Conservation (phyloP, 2,113 vertebrate genomes). For the Trematocara unimaculatum region DNA sequence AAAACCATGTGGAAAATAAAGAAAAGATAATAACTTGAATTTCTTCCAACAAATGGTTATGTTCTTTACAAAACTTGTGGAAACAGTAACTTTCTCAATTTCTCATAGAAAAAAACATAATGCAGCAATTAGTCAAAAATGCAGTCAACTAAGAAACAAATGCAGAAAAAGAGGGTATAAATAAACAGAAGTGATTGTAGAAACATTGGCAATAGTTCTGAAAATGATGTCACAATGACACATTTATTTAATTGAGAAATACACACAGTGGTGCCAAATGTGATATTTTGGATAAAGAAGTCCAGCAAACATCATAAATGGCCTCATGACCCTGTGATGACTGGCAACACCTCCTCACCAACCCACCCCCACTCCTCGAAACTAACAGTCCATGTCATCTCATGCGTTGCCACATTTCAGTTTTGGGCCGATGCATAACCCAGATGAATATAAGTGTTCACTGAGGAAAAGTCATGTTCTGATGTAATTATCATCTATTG, state of each 20-base stretch:
- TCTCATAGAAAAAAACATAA: background rate
- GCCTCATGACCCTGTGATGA: conserved; percentile 27
- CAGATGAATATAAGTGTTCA: conserved; percentile 74
- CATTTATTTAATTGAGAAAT: background rate
- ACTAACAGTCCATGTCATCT: conserved; percentile 34
- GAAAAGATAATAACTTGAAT: background rate
- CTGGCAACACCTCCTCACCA: background rate
- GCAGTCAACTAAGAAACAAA: background rate
- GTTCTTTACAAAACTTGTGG: background rate
- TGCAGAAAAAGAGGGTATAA: background rate
- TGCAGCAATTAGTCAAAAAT: background rate
- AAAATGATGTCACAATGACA: background rate
- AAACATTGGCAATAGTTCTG: background rate
- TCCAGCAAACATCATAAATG: background rate
- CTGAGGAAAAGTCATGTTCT: conserved; percentile 78
- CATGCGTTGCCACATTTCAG: conserved; percentile 60
- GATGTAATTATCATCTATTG: conserved; percentile 97
- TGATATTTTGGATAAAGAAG: background rate
- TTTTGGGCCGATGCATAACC: conserved; percentile 65
- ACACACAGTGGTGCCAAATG: background rate
- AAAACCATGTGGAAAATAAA: background rate
- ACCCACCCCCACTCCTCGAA: background rate
- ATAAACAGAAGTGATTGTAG: background rate
- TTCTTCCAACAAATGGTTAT: background rate
- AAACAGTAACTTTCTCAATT: background rate